Conservation (phyloP, 2,888 invertebrate species). For the Sesia bembeciformis region DNA sequence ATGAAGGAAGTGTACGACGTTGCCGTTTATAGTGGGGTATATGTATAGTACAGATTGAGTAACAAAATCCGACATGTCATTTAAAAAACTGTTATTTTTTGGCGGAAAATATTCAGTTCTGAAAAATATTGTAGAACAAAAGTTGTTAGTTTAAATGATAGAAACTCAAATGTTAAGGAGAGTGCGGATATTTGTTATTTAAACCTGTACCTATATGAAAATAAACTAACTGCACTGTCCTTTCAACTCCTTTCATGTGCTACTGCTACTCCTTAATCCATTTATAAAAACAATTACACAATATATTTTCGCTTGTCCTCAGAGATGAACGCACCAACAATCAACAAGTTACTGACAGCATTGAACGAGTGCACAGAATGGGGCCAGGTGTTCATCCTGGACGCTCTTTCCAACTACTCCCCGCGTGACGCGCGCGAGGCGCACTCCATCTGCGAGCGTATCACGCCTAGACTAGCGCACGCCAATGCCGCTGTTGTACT, state of each 20-base stretch:
- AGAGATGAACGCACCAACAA: conserved; percentile 97
- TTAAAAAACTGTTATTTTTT: too few relatives aligned
- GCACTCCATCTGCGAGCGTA: conserved; percentile 97
- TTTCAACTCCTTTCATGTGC: background rate
- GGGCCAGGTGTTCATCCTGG: conserved; percentile 99
- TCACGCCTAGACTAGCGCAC: conserved; percentile 97
- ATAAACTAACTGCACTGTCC: background rate
- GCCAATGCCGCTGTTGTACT: conserved; percentile 99
- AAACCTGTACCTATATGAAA: too few relatives aligned
- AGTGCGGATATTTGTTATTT: too few relatives aligned
- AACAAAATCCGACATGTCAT: too few relatives aligned
- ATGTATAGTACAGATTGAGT: too few relatives aligned
- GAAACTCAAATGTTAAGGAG: too few relatives aligned
- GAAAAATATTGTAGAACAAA: too few relatives aligned
- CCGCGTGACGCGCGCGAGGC: conserved; percentile 98
- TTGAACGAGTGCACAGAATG: conserved; percentile 99
- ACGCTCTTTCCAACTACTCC: conserved; percentile 96
- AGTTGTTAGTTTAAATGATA: too few relatives aligned
- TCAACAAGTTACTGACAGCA: conserved; percentile 98
- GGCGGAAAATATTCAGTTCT: too few relatives aligned
- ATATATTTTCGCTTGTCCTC: conserved; percentile 1
- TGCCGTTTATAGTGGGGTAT: too few relatives aligned
- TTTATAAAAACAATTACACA: background rate
- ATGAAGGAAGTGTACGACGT: too few relatives aligned
- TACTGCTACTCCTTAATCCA: background rate